A percentile compares a stretch with the other conserved stretches of the same genome.
phyloP scores from a whole-genome alignment of 2,888 invertebrate genomes.

The Melieria omissa region DNA sequence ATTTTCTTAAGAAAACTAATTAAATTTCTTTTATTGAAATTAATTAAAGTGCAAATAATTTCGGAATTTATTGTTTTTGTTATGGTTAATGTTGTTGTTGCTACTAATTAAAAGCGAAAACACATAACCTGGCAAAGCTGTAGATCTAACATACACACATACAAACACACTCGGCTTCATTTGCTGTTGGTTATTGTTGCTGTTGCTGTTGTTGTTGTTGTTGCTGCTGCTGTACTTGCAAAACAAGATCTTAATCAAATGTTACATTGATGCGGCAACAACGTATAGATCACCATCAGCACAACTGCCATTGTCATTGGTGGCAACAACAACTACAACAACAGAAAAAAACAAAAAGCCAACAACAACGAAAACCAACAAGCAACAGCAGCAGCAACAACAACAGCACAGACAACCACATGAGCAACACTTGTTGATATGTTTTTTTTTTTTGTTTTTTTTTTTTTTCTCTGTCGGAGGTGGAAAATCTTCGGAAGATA shows the following conservation, averaged over 20 bases:
- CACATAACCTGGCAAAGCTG: neutral
- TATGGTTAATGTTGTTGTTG: neutral
- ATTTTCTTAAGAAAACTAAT: no score
- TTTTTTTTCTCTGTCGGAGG: no score
- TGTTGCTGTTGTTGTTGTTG: neutral
- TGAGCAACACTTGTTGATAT: neutral
- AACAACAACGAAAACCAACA: neutral
- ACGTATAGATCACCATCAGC: conserved; percentile 25
- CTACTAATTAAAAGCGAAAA: conserved; percentile 10
- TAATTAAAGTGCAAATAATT: no score
- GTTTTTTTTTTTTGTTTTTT: no score
- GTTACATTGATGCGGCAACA: conserved; percentile 20
- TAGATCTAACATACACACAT: neutral
- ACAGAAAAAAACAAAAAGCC: neutral
- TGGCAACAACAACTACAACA: neutral
- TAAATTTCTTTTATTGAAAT: no score
- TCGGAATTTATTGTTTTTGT: neutral
- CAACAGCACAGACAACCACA: neutral
- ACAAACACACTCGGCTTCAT: neutral
- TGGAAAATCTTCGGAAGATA: no score
- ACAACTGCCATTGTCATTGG: neutral
- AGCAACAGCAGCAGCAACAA: conserved; percentile 5
- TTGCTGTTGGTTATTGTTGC: neutral
- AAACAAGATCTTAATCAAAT: conserved; percentile 33
- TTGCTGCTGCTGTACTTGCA: neutral